Base-by-base conservation (phyloP, 2,797 vertebrate genomes). In the Heterohyrax brucei region DNA sequence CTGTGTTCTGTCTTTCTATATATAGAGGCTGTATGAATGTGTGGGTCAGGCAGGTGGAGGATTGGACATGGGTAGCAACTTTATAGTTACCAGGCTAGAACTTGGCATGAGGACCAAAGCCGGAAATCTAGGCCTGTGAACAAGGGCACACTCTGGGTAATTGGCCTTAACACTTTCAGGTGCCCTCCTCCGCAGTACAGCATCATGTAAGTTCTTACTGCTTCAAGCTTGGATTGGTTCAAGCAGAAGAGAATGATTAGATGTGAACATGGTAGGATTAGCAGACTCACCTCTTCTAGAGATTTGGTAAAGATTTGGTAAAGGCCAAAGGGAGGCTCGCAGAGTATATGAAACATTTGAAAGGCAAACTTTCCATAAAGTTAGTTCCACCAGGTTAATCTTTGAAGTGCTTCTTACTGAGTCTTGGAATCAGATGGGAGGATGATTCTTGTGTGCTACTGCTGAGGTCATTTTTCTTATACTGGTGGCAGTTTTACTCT, bases 321-420 rank as follows among this genome's bases (percentile, higher is more conserved):
- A 64, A 77, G 78, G 70, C 72, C n/a, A 66, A 89, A 64, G 53
- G 5, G 33, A 91, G 95, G 75, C 46, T 77, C 30, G 73, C 10
- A 73, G 48, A 66, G 62, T 81, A 24, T 53, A 59, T 70, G 48
- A 89, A 70, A 75, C 9, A 46, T 76, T 82, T 44, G 39, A 30
- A 93, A 89, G 89, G 44, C 53, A 89, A 56, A 33, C 62, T 62
- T 73, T 93, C 77, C 88, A 1, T 62, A 10, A 21, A 64, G 86
- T 68, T 95, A 16, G 82, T 94, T 94, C 26, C 79, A 22, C n/a
- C 70, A 1, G 53, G 59, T 50, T 83, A 77, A 28, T 87, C 84
- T 92, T 81, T 77, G 89, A 89, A 50, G 53, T 87, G 64, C 91
- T 93, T 33, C 89, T 70, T 83, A 26, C 39, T 86, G 26, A 79